Conservation (phyloP, 1,140 invertebrate species). For the Microvelia longipes region DNA sequence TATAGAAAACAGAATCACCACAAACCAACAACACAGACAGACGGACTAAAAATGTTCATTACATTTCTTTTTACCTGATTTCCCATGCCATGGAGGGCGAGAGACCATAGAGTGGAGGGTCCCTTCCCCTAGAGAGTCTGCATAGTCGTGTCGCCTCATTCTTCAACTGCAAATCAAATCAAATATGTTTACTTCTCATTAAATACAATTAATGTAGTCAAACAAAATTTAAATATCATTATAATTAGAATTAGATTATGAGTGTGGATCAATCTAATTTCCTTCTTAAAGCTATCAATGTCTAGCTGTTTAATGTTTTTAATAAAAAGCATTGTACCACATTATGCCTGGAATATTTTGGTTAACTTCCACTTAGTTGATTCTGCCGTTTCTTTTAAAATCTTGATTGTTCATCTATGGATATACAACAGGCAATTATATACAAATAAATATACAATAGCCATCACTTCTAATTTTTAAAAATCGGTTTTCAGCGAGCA, state of each 20-base stretch:
- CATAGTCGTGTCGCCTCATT: constrained; percentile 63
- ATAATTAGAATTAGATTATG: not conserved
- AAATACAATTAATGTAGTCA: not conserved
- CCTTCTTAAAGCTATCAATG: not conserved
- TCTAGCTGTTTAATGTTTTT: not conserved
- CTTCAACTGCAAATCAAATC: constrained; percentile 37
- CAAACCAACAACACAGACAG: too few species aligned
- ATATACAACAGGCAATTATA: too few species aligned
- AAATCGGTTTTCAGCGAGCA: too few species aligned
- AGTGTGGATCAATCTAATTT: not conserved
- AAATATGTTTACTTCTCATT: not conserved
- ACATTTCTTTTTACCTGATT: constrained; percentile 54
- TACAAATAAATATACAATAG: too few species aligned
- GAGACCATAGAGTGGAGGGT: constrained; percentile 66
- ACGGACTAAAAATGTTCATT: too few species aligned
- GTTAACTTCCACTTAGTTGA: too few species aligned
- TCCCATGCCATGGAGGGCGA: constrained; percentile 82
- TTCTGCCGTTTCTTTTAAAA: too few species aligned
- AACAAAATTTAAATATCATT: not conserved
- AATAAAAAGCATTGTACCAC: too few species aligned
- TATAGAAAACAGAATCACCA: too few species aligned
- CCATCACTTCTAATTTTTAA: too few species aligned
- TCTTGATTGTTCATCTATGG: too few species aligned
- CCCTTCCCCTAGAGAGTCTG: constrained; percentile 77
- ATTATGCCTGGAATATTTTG: too few species aligned